Evolutionary conservation across 1,140 invertebrate species (phyloP).

Genomic region (Drosophila mayri): DNA sequence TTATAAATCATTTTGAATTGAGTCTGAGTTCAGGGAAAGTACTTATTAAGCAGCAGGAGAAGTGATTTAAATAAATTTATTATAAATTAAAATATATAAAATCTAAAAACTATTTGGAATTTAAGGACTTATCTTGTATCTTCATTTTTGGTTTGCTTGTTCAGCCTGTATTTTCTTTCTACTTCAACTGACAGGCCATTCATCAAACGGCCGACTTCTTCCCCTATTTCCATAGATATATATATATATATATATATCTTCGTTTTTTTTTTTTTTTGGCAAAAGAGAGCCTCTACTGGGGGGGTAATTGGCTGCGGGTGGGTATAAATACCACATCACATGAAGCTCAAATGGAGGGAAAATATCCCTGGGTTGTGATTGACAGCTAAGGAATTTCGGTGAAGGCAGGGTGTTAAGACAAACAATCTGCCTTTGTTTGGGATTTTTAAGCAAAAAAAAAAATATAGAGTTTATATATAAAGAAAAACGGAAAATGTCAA

Average conservation of each 20-base stretch:
- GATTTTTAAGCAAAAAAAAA: constrained; percentile 50
- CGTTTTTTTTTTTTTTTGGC: constrained; percentile 8
- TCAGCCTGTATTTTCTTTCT: neutral
- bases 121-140: neutral
- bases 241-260: neutral
- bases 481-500: constrained; percentile 62
- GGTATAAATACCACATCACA: constrained; percentile 51
- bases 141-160: neutral
- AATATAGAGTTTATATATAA: neutral
- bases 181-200: constrained; percentile 67
- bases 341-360: constrained; percentile 58
- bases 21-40: neutral
- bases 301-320: constrained; percentile 62
- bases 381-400: constrained; percentile 55
- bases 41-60: neutral
- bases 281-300: constrained; percentile 1
- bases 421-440: constrained; percentile 70
- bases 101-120: neutral
- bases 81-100: too few relatives aligned
- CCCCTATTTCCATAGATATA: neutral
- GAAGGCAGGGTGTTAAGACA: constrained; percentile 61
- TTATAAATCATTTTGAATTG: neutral
- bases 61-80: neutral
- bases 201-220: constrained; percentile 58
- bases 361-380: constrained; percentile 56